Evolutionary conservation across 2,888 invertebrate genomes (phyloP).

Genomic region (Sphinx pinastri): DNA sequence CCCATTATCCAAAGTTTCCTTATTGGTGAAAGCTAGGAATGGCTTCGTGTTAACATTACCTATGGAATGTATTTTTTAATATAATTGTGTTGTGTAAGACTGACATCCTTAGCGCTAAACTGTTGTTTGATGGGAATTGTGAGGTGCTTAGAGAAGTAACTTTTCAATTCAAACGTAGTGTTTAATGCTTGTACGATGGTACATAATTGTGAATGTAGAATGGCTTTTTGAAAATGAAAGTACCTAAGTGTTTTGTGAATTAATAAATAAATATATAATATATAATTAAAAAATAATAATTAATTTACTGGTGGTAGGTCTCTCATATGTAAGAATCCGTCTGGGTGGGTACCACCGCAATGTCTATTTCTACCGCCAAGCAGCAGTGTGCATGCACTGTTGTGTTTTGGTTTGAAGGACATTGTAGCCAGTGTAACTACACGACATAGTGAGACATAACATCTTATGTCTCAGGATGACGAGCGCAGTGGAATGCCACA

Average conservation of each 20-base stretch:
- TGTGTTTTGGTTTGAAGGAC: no score
- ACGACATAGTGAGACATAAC: no score
- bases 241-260: no score
- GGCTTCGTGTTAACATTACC: conserved; percentile 12
- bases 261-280: neutral
- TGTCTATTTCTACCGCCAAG: no score
- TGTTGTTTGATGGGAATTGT: neutral
- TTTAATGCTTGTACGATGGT: neutral
- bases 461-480: no score
- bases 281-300: no score
- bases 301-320: no score
- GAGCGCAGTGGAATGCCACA: no score
- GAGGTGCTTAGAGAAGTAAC: neutral
- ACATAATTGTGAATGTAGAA: neutral
- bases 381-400: no score
- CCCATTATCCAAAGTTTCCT: conserved; percentile 14
- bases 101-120: neutral
- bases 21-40: conserved; percentile 12
- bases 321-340: no score
- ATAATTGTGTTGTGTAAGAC: neutral
- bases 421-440: no score
- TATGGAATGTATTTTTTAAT: conserved; percentile 17
- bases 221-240: neutral
- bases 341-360: no score
- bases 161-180: neutral